Evolutionary conservation across 2,888 invertebrate genomes (phyloP), one percentile per base, ranked within the genome.

Genomic region (Opisthograptis luteolata): DNA sequence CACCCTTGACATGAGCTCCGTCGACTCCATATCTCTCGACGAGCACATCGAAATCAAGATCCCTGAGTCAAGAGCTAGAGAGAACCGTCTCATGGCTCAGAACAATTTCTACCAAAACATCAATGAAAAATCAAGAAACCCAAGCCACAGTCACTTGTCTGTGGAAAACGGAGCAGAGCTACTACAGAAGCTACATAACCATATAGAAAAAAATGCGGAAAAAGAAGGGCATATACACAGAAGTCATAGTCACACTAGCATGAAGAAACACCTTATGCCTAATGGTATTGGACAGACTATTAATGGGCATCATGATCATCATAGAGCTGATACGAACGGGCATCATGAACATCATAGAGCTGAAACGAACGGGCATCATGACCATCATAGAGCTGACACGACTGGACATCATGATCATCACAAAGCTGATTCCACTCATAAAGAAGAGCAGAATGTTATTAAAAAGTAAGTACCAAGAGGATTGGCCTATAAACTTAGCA

Each of bases 31-130:
- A 69, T 93, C 93, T 0, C 70, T 89, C 47, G 92, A 92, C 62
- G 92, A 92, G 50, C 93, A 93, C 66, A 92, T 93, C 22, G 92
- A 92, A 65, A 93, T 93, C 65, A 92, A 92, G 59, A 91, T 83
- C 85, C 94, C 73, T 60, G 92, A 84, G 64, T 69, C 90, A 0
- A 78, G 91, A 60, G 90, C 72, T n/a, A 70, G 85, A 52, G 91
- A 91, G 53, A 91, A 91, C 70, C 73, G 91, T 14, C 71, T 88
- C 1, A 85, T 91, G 84, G 90, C 90, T 0, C 85, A 90, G 46
- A 89, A 76, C 58, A 89, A 90, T 60, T 90, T 89, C 62, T 78
- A 89, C 1, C 87, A 90, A 30, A 81, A 88, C 62, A 79, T 90
- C 39, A 90, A 88, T 45, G 90, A 90, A 58, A 88, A 82, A 60